A percentile compares a stretch with the other conserved stretches of the same genome.
These are phyloP conservation scores for Vombatus ursinus DNA, from an alignment of 2,113 vertebrate species.

Conservation along the genomic window DNA sequence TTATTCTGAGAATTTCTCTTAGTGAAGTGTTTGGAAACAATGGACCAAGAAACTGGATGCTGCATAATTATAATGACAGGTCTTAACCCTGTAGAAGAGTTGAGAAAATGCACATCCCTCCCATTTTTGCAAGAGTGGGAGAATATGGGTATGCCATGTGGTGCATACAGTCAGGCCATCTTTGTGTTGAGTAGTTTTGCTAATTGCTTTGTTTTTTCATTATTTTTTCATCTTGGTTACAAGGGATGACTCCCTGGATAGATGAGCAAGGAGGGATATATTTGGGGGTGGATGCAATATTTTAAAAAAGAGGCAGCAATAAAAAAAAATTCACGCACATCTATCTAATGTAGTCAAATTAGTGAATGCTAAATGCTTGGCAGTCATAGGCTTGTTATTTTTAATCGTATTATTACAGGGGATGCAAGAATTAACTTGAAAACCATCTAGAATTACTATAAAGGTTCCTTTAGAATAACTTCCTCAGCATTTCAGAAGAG, in stretches of 20 bases:
- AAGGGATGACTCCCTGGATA: neutral
- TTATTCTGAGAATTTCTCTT: neutral
- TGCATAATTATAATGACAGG: neutral
- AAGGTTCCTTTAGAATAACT: neutral
- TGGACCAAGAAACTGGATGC: neutral
- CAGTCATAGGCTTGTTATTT: neutral
- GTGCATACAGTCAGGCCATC: neutral
- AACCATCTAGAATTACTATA: neutral
- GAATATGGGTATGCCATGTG: neutral
- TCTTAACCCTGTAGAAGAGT: neutral
- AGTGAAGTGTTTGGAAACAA: neutral
- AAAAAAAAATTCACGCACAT: too few species aligned
- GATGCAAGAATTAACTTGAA: neutral
- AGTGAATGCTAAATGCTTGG: neutral
- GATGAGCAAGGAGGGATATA: neutral
- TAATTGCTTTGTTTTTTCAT: neutral
- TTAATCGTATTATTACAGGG: neutral
- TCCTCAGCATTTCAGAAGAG: neutral
- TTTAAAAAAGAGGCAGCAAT: neutral
- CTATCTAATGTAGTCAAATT: neutral
- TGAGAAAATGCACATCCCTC: neutral
- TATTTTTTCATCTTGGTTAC: neutral
- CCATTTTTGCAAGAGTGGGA: neutral
- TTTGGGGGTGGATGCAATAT: neutral
- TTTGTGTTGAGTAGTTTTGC: neutral